Percentiles rank a stretch among this genome's conserved stretches.
Evolutionary conservation across 2,797 vertebrate species (phyloP).

Genomic region (Tangara arthus): DNA sequence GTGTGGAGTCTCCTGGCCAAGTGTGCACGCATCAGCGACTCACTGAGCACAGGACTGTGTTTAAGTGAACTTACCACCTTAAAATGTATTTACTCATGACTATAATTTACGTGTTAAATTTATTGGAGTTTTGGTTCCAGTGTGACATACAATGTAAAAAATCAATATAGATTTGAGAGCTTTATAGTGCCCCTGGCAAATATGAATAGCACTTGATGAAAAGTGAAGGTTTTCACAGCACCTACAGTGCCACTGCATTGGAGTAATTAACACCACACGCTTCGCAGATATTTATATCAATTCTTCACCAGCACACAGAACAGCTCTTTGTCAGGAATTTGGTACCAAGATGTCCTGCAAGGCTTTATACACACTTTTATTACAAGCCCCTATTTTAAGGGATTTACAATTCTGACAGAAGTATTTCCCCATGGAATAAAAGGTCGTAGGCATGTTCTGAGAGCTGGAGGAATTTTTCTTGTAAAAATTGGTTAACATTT

Average conservation of each 20-base stretch:
- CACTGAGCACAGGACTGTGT: conserved; percentile 31
- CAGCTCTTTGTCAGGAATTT: conserved; percentile 54
- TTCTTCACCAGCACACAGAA: conserved; percentile 42
- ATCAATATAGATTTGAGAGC: conserved; percentile 58
- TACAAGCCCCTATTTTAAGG: conserved; percentile 40
- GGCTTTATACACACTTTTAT: conserved; percentile 57
- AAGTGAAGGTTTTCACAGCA: conserved; percentile 60
- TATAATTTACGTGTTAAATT: conserved; percentile 66
- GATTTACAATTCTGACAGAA: conserved; percentile 59
- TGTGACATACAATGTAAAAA: conserved; percentile 48
- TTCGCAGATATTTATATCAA: conserved; percentile 47
- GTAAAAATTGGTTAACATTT: conserved; percentile 50
- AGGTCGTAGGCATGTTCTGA: conserved; percentile 38
- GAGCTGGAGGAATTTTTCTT: conserved; percentile 39
- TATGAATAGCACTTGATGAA: conserved; percentile 62
- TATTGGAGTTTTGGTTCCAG: conserved; percentile 63
- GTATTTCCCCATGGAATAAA: conserved; percentile 45
- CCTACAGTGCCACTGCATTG: conserved; percentile 40
- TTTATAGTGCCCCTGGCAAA: conserved; percentile 54
- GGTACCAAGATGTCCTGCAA: conserved; percentile 53
- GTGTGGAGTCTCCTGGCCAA: conserved; percentile 35
- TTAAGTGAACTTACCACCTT: conserved; percentile 50
- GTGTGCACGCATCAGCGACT: conserved; percentile 15
- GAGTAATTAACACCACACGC: conserved; percentile 30
- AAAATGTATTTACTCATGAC: conserved; percentile 52